Evolutionary conservation across 2,888 invertebrate species (phyloP).

Genomic region (Hemicrepidius hirtus): DNA sequence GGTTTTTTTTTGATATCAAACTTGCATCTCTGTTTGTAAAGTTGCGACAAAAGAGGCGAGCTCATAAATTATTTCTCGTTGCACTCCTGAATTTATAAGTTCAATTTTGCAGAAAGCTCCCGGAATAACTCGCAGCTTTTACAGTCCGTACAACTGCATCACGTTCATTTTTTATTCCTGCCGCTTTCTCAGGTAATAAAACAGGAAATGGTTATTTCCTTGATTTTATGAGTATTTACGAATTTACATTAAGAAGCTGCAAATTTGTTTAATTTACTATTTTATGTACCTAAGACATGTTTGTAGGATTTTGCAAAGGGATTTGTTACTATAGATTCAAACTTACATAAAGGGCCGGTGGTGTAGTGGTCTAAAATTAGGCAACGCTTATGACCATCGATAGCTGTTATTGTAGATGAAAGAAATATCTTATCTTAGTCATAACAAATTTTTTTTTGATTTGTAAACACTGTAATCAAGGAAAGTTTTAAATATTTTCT

Average conservation of each 20-base stretch:
- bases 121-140: background rate
- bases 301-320: no score
- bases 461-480: no score
- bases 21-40: background rate
- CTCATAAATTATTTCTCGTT: conserved; percentile 13
- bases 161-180: conserved; percentile 10
- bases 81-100: conserved; percentile 20
- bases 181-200: background rate
- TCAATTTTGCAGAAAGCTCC: conserved; percentile 24
- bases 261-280: no score
- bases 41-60: background rate
- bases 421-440: no score
- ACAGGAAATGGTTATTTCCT: background rate
- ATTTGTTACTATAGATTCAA: no score
- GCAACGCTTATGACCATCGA: no score
- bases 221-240: background rate
- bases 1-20: background rate
- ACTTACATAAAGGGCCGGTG: no score
- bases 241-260: background rate
- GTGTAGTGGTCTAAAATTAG: no score
- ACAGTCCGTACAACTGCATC: background rate
- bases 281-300: no score
- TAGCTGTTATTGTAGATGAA: no score
- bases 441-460: no score
- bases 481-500: no score